Evolutionary conservation across 2,113 vertebrate genomes (phyloP).

Genomic region (Ageneiosus marmoratus): DNA sequence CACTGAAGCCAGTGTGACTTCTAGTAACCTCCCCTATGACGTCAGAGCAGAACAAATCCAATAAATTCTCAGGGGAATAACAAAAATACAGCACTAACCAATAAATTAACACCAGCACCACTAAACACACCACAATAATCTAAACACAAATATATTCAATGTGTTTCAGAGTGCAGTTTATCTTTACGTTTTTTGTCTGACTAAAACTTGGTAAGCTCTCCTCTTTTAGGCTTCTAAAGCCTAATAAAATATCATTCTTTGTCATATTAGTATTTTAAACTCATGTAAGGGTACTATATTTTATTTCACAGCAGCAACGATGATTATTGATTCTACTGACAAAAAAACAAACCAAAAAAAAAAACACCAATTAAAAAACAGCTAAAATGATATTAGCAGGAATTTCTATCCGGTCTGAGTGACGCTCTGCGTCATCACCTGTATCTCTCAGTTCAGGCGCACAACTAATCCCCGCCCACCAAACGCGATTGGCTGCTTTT

Average conservation of each 20-base stretch:
- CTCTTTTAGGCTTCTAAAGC: background rate
- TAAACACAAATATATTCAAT: background rate
- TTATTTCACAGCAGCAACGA: background rate
- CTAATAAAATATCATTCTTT: background rate
- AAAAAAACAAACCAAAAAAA: background rate
- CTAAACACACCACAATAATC: background rate
- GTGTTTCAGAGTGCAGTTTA: background rate
- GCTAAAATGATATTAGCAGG: background rate
- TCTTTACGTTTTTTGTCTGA: slow-evolving; percentile 14
- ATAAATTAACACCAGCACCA: background rate
- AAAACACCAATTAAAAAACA: too few relatives aligned
- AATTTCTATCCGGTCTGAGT: background rate
- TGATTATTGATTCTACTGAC: background rate
- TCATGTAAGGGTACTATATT: background rate
- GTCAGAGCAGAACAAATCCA: background rate
- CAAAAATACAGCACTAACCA: background rate
- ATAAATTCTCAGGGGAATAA: background rate
- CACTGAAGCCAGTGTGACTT: too few relatives aligned
- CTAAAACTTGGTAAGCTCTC: background rate
- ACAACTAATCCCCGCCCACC: slow-evolving; percentile 23
- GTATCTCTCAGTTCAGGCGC: slow-evolving; percentile 3
- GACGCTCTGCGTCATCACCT: slow-evolving; percentile 26
- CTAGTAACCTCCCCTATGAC: background rate
- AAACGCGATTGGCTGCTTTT: slow-evolving; percentile 69
- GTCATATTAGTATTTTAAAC: background rate